A percentile compares a stretch with the other conserved stretches of the same genome.
phyloP scores from a whole-genome alignment of 2,113 vertebrate genomes.

The Onychostruthus taczanowskii region DNA sequence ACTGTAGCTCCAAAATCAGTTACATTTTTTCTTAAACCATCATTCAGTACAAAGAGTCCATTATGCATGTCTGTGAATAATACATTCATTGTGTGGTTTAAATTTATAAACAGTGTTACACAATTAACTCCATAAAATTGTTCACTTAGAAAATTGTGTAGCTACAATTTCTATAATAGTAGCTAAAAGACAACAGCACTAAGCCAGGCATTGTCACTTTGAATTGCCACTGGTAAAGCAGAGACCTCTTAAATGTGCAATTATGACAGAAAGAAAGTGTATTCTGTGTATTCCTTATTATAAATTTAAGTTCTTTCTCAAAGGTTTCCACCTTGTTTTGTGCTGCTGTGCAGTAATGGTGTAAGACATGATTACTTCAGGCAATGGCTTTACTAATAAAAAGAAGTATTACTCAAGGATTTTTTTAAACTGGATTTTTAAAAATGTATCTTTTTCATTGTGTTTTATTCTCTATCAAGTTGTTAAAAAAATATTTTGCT shows the following conservation, averaged over 20 bases:
- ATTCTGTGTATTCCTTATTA: neutral
- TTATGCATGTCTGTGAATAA: constrained; percentile 7
- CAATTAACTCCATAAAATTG: constrained; percentile 20
- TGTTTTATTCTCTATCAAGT: neutral
- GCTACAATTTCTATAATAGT: neutral
- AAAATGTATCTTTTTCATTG: neutral
- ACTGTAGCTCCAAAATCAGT: neutral
- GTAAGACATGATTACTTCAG: neutral
- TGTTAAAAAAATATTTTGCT: neutral
- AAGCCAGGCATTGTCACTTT: neutral
- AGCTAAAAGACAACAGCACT: neutral
- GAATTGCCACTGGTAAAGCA: neutral
- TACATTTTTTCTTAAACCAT: constrained; percentile 1
- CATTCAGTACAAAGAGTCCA: neutral
- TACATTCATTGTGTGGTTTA: constrained; percentile 3
- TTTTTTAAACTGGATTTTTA: neutral
- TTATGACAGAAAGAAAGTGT: neutral
- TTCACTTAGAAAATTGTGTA: constrained; percentile 1
- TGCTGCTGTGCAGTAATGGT: neutral
- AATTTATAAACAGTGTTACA: constrained; percentile 18
- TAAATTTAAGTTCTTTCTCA: neutral
- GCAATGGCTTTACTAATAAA: neutral
- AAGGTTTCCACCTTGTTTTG: neutral
- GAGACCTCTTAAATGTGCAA: neutral
- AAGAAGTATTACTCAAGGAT: neutral